Percentiles rank a stretch among this genome's conserved stretches.
phyloP scores from a whole-genome alignment of 2,797 vertebrate genomes.

The Pipistrellus kuhlii region DNA sequence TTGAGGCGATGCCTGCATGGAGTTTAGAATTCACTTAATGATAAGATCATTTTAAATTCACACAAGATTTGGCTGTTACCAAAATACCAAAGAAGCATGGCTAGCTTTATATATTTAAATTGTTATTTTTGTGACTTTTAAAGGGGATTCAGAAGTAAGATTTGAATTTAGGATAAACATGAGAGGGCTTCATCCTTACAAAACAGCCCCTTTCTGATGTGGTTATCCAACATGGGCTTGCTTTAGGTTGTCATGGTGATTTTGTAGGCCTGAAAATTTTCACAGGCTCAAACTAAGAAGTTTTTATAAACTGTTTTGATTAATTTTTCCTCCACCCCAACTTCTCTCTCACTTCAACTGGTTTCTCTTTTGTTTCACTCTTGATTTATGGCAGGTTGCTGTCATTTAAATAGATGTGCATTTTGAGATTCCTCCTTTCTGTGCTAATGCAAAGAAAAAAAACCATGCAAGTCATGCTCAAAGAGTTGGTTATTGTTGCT shows the following conservation, averaged over 20 bases:
- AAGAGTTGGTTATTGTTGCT: constrained; percentile 98
- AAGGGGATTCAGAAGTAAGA: constrained; percentile 70
- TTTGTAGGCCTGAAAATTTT: constrained; percentile 84
- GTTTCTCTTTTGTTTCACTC: constrained; percentile 88
- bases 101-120: neutral
- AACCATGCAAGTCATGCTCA: constrained; percentile 94
- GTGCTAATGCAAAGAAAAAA: constrained; percentile 90
- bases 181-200: constrained; percentile 81
- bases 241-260: constrained; percentile 89
- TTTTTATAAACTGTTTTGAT: constrained; percentile 89
- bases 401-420: constrained; percentile 89
- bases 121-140: constrained; percentile 41
- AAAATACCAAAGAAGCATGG: neutral
- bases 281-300: constrained; percentile 87
- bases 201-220: constrained; percentile 88
- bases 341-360: constrained; percentile 86
- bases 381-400: constrained; percentile 90
- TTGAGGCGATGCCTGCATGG: constrained; percentile 50
- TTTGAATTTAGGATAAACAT: constrained; percentile 77
- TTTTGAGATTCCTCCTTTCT: constrained; percentile 89
- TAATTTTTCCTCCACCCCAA: constrained; percentile 87
- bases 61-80: neutral
- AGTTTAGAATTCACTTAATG: constrained; percentile 49
- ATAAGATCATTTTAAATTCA: constrained; percentile 47
- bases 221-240: constrained; percentile 86